These are phyloP conservation scores for Argopecten irradians DNA, from an alignment of 1,140 invertebrate species.

Conservation along the genomic window DNA sequence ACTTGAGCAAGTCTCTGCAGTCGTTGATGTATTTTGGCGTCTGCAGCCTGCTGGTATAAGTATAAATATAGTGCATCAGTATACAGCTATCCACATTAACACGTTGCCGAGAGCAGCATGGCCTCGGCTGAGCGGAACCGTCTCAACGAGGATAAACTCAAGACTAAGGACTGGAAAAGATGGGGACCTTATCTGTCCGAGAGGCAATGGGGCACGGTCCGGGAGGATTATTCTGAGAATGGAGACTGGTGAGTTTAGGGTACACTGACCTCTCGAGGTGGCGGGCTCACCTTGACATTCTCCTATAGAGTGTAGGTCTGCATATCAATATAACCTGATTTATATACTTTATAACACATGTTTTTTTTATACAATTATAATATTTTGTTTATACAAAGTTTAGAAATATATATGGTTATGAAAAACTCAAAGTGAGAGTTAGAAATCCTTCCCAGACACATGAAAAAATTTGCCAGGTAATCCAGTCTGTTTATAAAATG, in stretches of 20 bases:
- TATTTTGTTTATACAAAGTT: too few relatives aligned
- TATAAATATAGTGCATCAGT: constrained; percentile 17
- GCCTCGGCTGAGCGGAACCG: constrained; percentile 61
- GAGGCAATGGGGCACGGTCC: constrained; percentile 77
- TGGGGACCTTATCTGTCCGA: constrained; percentile 78
- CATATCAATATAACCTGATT: not conserved
- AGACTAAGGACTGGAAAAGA: constrained; percentile 73
- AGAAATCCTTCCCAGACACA: not conserved
- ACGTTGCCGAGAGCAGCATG: constrained; percentile 37
- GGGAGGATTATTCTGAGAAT: constrained; percentile 77
- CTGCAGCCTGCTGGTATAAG: not conserved
- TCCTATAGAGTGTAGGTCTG: not conserved
- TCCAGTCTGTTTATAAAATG: too few relatives aligned
- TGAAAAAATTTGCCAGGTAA: too few relatives aligned
- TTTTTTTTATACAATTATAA: not conserved
- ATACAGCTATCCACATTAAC: not conserved
- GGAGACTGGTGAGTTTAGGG: constrained; percentile 73
- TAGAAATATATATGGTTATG: not conserved
- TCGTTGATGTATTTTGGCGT: not conserved
- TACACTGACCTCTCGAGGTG: not conserved
- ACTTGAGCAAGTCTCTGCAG: not conserved
- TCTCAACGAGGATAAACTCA: constrained; percentile 64
- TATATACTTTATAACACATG: not conserved
- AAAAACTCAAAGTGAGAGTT: too few relatives aligned
- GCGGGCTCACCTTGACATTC: not conserved